A percentile compares a stretch with the other conserved stretches of the same genome.
Evolutionary conservation across 2,797 vertebrate species (phyloP).

Genomic region (Eulemur albifrons): DNA sequence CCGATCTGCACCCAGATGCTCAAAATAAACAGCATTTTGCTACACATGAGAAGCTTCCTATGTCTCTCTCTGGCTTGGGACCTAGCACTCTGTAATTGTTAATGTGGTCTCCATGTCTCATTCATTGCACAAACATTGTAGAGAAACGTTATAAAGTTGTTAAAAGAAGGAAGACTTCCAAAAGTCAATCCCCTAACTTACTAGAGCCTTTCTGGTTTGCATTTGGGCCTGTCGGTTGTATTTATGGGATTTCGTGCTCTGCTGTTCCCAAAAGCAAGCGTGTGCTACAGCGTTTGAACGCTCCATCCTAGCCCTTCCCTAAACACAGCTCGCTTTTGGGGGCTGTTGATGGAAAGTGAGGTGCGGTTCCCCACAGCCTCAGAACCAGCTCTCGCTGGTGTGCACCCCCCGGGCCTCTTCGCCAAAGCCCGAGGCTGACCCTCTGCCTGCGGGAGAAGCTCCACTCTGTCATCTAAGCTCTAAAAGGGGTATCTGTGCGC

Average conservation of each 20-base stretch:
- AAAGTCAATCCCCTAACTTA: neutral
- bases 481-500: fast-evolving
- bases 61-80: no score
- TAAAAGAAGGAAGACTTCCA: neutral
- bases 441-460: neutral
- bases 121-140: neutral
- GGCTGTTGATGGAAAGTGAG: neutral
- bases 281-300: neutral
- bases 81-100: neutral
- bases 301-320: neutral
- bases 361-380: neutral
- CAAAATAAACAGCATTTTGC: no score
- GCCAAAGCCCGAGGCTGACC: neutral
- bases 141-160: neutral
- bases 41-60: no score
- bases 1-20: no score
- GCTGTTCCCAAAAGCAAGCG: neutral
- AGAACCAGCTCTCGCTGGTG: neutral
- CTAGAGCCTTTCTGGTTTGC: neutral
- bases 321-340: fast-evolving
- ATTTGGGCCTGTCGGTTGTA: neutral
- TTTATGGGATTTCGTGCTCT: neutral
- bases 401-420: no score
- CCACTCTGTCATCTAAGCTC: neutral
- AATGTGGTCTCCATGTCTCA: neutral